These are phyloP conservation scores for Crocallis elinguaria DNA, from an alignment of 2,888 invertebrate species.

Conservation along the genomic window DNA sequence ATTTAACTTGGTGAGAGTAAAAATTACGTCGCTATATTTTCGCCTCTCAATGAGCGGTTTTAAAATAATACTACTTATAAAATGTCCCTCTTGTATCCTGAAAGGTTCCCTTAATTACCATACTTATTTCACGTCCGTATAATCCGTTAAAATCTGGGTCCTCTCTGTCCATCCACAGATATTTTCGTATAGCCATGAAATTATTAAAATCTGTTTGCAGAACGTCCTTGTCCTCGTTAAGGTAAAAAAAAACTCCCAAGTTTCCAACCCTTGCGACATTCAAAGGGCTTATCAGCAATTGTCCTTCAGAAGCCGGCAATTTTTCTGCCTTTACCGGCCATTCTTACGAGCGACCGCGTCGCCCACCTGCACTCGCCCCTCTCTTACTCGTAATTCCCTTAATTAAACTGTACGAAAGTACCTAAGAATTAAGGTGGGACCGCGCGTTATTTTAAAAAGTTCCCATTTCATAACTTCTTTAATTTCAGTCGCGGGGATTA, in stretches of 20 bases:
- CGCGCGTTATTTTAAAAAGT: slow-evolving; percentile 47
- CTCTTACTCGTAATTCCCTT: slow-evolving; percentile 50
- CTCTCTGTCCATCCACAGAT: background rate
- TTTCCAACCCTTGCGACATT: slow-evolving; percentile 27
- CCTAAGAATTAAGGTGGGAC: slow-evolving; percentile 49
- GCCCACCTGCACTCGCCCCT: slow-evolving; percentile 31
- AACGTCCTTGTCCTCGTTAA: slow-evolving; percentile 26
- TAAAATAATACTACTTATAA: too few relatives aligned
- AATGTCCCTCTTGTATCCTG: too few relatives aligned
- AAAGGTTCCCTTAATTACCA: too few relatives aligned
- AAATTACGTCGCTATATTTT: too few relatives aligned
- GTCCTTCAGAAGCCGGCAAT: slow-evolving; percentile 33
- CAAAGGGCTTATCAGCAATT: slow-evolving; percentile 39
- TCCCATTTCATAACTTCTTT: slow-evolving; percentile 67
- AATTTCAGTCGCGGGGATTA: slow-evolving; percentile 61
- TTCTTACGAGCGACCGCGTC: slow-evolving; percentile 3
- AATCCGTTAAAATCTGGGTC: background rate
- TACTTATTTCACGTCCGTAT: background rate
- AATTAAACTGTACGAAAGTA: slow-evolving; percentile 56
- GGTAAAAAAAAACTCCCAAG: slow-evolving; percentile 32
- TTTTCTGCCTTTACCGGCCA: slow-evolving; percentile 25
- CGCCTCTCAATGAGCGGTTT: too few relatives aligned
- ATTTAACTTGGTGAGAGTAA: too few relatives aligned
- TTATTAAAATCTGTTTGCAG: slow-evolving; percentile 30
- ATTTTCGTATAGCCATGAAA: background rate